A percentile compares a stretch with the other conserved stretches of the same genome.
phyloP scores from a whole-genome alignment of 2,888 invertebrate genomes.

The Synanthedon myopaeformis region DNA sequence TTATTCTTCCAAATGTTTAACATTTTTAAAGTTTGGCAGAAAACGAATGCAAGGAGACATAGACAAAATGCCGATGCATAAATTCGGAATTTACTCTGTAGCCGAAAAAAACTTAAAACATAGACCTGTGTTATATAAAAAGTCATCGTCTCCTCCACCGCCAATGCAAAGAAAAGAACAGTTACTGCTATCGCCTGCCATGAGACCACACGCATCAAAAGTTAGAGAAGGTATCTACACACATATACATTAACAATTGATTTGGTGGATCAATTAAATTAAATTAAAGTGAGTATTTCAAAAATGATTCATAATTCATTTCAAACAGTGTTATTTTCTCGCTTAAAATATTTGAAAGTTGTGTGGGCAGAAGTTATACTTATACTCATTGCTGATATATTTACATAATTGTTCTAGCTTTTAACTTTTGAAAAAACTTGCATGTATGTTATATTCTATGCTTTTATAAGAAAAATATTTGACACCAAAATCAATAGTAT shows the following conservation, averaged over 20 bases:
- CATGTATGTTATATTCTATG: too few relatives aligned
- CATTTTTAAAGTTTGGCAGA: constrained; percentile 34
- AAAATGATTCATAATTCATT: background rate
- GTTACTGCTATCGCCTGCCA: constrained; percentile 17
- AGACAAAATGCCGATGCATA: constrained; percentile 42
- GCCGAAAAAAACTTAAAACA: constrained; percentile 31
- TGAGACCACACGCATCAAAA: constrained; percentile 36
- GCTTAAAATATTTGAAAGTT: too few relatives aligned
- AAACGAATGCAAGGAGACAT: constrained; percentile 39
- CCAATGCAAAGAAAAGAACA: constrained; percentile 26
- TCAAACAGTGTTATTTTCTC: constrained; percentile 38
- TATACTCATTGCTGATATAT: too few relatives aligned
- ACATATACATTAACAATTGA: background rate
- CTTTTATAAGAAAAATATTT: too few relatives aligned
- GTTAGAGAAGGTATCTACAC: constrained; percentile 34
- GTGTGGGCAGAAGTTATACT: constrained; percentile 1
- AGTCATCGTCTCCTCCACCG: constrained; percentile 34
- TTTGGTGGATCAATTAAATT: constrained; percentile 1
- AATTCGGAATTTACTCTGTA: constrained; percentile 52
- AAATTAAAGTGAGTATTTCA: background rate
- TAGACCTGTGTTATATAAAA: constrained; percentile 27
- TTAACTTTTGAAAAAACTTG: too few relatives aligned
- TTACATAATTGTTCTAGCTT: too few relatives aligned
- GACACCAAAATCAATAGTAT: too few relatives aligned
- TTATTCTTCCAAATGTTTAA: constrained; percentile 13